Conservation (phyloP, 1,140 invertebrate species). For the Drosophila kohkoa region DNA sequence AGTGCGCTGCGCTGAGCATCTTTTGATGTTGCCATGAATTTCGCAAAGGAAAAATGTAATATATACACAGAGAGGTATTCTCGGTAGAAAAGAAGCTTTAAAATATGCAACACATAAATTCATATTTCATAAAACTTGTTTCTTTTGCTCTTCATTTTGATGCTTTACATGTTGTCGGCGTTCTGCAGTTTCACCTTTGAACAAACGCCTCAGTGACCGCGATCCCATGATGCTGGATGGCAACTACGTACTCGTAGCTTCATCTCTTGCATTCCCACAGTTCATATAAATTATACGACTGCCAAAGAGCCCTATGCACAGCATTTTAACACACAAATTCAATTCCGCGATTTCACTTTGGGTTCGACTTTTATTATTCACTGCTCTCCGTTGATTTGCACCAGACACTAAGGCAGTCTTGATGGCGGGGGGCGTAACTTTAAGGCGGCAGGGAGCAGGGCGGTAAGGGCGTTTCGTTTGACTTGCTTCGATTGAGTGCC, state of each 20-base stretch:
- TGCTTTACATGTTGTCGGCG: not conserved
- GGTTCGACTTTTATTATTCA: slow-evolving; percentile 55
- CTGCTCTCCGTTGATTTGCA: slow-evolving; percentile 42
- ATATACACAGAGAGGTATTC: slow-evolving; percentile 8
- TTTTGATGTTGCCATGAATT: slow-evolving; percentile 19
- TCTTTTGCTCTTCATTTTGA: not conserved
- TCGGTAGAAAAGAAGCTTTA: slow-evolving; percentile 8
- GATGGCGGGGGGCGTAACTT: not conserved
- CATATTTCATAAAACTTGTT: slow-evolving; percentile 14
- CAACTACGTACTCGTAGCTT: not conserved
- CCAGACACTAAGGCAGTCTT: slow-evolving; percentile 2
- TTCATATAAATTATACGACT: slow-evolving; percentile 64
- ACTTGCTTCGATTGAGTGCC: slow-evolving; percentile 37
- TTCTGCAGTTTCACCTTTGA: slow-evolving; percentile 24
- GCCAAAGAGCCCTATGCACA: slow-evolving; percentile 5
- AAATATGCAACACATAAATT: slow-evolving; percentile 8
- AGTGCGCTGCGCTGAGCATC: slow-evolving; percentile 4
- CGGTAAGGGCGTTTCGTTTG: slow-evolving; percentile 12
- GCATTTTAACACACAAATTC: slow-evolving; percentile 57
- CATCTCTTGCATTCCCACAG: slow-evolving; percentile 58
- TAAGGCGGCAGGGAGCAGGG: not conserved
- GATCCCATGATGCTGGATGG: slow-evolving; percentile 50
- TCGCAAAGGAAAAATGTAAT: not conserved
- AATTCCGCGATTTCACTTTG: slow-evolving; percentile 66
- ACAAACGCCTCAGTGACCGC: slow-evolving; percentile 52